phyloP scores from a whole-genome alignment of 2,797 vertebrate species.

The Neosalanx taihuensis region DNA sequence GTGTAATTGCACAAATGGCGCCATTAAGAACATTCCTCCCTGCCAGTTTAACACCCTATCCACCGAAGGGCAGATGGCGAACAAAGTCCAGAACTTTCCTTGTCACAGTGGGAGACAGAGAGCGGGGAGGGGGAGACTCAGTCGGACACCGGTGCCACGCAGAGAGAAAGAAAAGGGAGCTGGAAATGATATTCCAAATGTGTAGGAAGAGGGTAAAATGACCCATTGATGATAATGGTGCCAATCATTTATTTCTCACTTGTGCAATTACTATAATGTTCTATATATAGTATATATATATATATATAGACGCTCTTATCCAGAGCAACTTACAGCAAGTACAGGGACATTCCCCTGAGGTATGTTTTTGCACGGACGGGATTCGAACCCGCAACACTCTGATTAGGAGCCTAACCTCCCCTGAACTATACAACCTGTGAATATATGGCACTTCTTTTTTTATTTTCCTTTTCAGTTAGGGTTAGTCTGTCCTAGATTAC shows the following conservation, averaged over 20 bases:
- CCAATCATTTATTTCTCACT: background rate
- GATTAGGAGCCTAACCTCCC: no score
- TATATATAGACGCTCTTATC: no score
- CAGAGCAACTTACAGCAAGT: no score
- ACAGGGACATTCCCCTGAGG: no score
- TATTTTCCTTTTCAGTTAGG: background rate
- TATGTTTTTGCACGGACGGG: no score
- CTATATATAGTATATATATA: no score
- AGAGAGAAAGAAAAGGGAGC: background rate
- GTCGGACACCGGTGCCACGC: no score
- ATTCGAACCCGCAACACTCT: no score
- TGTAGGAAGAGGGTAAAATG: no score
- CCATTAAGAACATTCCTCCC: constrained; percentile 8
- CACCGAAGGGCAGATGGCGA: background rate
- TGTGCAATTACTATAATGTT: background rate
- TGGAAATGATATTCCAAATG: background rate
- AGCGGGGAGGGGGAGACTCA: background rate
- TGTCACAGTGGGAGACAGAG: background rate
- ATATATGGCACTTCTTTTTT: constrained; percentile 5
- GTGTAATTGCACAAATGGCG: constrained; percentile 52
- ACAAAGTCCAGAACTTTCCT: background rate
- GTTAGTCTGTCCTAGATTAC: background rate
- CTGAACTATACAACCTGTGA: no score
- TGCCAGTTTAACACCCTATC: constrained; percentile 6
- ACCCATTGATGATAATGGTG: no score